Evolutionary conservation across 2,113 vertebrate genomes (phyloP), one percentile per base, ranked within the genome.

Genomic region (Actenoides hombroni): DNA sequence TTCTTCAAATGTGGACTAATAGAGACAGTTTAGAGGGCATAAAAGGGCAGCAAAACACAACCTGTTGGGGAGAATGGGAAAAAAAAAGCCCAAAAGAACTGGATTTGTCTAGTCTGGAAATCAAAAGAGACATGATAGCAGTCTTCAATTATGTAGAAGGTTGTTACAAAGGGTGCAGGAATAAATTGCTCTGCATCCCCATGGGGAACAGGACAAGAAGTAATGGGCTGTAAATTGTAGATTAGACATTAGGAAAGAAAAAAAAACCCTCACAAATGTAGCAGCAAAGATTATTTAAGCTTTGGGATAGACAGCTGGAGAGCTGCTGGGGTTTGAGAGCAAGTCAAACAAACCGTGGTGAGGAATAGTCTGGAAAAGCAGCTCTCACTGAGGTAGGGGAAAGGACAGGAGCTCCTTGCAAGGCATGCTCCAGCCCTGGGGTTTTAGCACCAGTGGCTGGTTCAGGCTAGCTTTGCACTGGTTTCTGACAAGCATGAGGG

Each of bases 181-280:
- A 94, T 92, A 86, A 95, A 95, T 82, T 60, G 61, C 23, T 2
- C 77, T 82, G 77, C 53, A 64, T 68, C 77, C 89, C 89, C 80
- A 44, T 19, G 0, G 81, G 83, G 91, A 94, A 35, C 8, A 75
- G 92, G 88, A 94, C 77, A 25, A 71, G 90, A 78, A 86, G 57
- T 76, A 80, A 84, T 67, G 63, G 92, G 73, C 93, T 94, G 77
- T 91, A 86, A 92, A 94, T 65, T 81, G 68, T 77, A 88, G 57
- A 91, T 88, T 86, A 88, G 75, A 31, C 61, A 53, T 17, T 11
- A 31, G 17, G 11, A 21, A 17, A 42, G 9, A 42, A n/a, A 33
- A 42, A 23, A 25, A 35, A 31, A 29, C 19, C 19, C 31, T 31
- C 24, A 39, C 23, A 53, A 46, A 17, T 25, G 71, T 29, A 4